phyloP scores from a whole-genome alignment of 2,113 vertebrate genomes.

The Elgaria multicarinata region DNA sequence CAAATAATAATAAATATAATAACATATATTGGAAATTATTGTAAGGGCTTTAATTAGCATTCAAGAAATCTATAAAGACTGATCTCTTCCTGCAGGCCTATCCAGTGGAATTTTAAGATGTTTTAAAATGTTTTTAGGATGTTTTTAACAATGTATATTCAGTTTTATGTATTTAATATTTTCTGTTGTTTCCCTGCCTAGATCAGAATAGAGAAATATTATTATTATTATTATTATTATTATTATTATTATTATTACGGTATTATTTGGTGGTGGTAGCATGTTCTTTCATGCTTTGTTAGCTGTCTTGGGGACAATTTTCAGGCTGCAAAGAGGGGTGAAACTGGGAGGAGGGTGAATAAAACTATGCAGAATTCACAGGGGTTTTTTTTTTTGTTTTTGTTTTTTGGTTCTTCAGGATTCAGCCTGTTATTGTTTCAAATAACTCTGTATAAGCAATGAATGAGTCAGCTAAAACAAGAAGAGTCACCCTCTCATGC shows the following conservation, averaged over 20 bases:
- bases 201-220: no score
- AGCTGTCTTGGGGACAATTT: neutral
- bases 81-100: no score
- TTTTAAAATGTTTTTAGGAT: no score
- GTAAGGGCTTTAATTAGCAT: neutral
- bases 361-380: neutral
- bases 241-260: no score
- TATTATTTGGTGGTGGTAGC: no score
- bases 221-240: no score
- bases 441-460: constrained; percentile 21
- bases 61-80: no score
- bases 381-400: no score
- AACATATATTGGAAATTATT: neutral
- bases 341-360: neutral
- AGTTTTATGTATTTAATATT: no score
- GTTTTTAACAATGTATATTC: no score
- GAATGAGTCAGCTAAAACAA: constrained; percentile 23
- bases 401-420: constrained; percentile 33
- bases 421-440: constrained; percentile 47
- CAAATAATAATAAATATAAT: neutral
- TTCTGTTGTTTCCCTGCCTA: no score
- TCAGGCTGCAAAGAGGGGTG: neutral
- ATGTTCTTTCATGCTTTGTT: neutral
- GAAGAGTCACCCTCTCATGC: constrained; percentile 33
- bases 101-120: no score